Evolutionary conservation across 2,113 vertebrate species (phyloP).

Genomic region (Agelaius tricolor): DNA sequence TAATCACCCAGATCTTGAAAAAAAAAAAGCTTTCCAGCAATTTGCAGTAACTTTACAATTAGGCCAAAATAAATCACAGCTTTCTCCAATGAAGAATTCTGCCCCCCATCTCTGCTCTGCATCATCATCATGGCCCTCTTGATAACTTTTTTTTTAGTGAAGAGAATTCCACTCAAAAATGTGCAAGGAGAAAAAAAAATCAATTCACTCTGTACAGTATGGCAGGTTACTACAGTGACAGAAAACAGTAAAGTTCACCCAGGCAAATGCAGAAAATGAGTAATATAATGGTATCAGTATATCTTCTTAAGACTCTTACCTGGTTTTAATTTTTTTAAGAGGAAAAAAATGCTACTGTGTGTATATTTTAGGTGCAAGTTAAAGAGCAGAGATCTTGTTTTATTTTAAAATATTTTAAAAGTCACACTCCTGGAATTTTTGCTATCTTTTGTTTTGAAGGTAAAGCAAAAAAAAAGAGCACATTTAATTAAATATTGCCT

Average conservation of each 20-base stretch:
- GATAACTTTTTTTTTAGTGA: constrained; percentile 56
- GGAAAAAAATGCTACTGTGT: neutral
- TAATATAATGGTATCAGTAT: neutral
- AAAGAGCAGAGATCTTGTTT: neutral
- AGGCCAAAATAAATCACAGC: constrained; percentile 78
- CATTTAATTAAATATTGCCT: constrained; percentile 67
- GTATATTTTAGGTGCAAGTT: neutral
- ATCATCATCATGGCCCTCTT: neutral
- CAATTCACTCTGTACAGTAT: neutral
- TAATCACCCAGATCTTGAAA: constrained; percentile 81
- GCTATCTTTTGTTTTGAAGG: constrained; percentile 55
- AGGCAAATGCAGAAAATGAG: constrained; percentile 1
- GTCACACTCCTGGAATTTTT: neutral
- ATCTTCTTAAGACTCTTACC: neutral
- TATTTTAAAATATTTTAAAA: neutral
- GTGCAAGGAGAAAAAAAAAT: neutral
- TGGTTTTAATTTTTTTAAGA: neutral
- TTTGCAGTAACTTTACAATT: constrained; percentile 83
- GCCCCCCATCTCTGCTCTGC: constrained; percentile 26
- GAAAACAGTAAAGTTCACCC: constrained; percentile 6
- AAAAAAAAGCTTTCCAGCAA: constrained; percentile 82
- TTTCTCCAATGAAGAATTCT: constrained; percentile 68
- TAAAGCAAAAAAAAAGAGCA: neutral
- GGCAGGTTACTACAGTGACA: neutral
- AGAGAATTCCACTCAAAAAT: constrained; percentile 37